A percentile compares a stretch with the other conserved stretches of the same genome.
Conservation (phyloP, 2,888 invertebrate genomes). For the Chesias legatella region DNA sequence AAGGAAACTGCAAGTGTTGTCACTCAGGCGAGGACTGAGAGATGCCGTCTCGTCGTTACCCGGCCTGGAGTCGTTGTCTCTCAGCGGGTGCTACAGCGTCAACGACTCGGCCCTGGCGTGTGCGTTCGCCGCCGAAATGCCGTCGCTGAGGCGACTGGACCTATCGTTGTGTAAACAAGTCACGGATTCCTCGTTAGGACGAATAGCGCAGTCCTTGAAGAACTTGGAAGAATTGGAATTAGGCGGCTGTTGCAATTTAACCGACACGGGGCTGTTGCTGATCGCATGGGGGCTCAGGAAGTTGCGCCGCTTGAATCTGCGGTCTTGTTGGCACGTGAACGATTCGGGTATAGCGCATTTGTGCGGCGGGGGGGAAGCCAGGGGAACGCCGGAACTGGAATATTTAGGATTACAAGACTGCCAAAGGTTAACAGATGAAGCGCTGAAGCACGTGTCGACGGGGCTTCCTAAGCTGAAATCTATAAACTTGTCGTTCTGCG, state of each 20-base stretch:
- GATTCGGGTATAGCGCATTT: constrained; percentile 94
- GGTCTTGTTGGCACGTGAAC: constrained; percentile 96
- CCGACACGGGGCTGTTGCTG: constrained; percentile 91
- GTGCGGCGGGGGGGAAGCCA: constrained; percentile 87
- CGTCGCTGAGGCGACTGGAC: constrained; percentile 89
- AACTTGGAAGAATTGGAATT: constrained; percentile 93
- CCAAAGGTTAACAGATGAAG: constrained; percentile 95
- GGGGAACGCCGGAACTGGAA: constrained; percentile 90
- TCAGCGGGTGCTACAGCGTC: constrained; percentile 96
- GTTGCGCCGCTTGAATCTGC: constrained; percentile 90
- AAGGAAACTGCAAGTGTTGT: constrained; percentile 92
- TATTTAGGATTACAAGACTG: constrained; percentile 95
- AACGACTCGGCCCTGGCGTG: constrained; percentile 91
- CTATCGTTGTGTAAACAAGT: constrained; percentile 96
- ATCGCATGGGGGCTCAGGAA: constrained; percentile 94
- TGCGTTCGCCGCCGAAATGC: constrained; percentile 88
- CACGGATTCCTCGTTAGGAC: constrained; percentile 92
- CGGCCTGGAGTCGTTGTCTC: constrained; percentile 91
- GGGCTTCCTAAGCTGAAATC: constrained; percentile 90
- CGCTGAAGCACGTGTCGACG: constrained; percentile 90
- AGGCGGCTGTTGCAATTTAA: constrained; percentile 95
- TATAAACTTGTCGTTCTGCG: constrained; percentile 96
- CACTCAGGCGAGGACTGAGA: constrained; percentile 88
- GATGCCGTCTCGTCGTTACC: constrained; percentile 93
- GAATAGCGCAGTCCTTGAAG: constrained; percentile 91